phyloP scores from a whole-genome alignment of 2,113 vertebrate species.

The Abramis brama region DNA sequence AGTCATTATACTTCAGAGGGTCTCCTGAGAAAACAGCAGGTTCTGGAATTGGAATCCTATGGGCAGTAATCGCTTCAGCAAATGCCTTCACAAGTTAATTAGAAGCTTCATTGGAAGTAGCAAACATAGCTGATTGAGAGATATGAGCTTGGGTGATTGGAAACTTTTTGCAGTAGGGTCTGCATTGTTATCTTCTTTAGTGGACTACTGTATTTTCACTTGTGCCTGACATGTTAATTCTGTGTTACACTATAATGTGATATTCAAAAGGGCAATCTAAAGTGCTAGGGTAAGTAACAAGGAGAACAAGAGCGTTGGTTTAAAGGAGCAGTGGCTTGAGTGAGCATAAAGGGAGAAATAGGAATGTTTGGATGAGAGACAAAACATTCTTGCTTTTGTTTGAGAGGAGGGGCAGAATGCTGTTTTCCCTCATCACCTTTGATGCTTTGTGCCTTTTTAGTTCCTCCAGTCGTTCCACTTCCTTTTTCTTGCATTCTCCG shows the following conservation, averaged over 20 bases:
- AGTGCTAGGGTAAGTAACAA: no score
- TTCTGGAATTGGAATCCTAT: background rate
- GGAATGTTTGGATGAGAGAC: background rate
- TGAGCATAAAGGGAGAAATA: background rate
- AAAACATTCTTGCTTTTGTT: background rate
- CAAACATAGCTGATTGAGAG: background rate
- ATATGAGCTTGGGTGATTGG: background rate
- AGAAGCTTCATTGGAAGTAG: background rate
- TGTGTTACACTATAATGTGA: background rate
- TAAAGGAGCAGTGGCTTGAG: no score
- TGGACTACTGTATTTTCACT: background rate
- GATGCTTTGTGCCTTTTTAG: conserved; percentile 32
- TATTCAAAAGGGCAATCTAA: no score
- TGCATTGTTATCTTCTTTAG: background rate
- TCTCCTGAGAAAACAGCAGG: no score
- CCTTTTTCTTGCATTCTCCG: conserved; percentile 31
- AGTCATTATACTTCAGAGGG: no score
- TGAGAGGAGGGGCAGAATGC: background rate
- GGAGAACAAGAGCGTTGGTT: background rate
- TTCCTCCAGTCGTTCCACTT: conserved; percentile 36
- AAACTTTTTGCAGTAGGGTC: background rate
- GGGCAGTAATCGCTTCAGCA: conserved; percentile 24
- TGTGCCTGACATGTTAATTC: background rate
- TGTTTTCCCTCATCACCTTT: background rate
- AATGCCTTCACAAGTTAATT: conserved; percentile 36